Base-by-base conservation (phyloP, 30 jellyfish, hydroid and myxozoan species). In the Hydra vulgaris region DNA sequence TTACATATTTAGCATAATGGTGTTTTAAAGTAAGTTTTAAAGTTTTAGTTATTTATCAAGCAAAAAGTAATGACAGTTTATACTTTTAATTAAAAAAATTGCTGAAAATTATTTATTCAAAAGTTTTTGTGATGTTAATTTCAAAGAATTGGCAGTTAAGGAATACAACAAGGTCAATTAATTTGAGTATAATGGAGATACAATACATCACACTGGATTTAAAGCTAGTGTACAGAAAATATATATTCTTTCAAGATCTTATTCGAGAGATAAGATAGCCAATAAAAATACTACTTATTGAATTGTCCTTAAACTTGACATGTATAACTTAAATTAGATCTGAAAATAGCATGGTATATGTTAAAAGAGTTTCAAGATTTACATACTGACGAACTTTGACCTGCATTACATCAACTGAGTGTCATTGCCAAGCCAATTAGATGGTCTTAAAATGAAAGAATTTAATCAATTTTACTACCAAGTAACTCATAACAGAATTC, bases 241-340 rank as follows among this genome's bases (percentile, higher is more conserved):
- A n/a, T n/a, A n/a, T n/a, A n/a, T n/a, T n/a, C n/a, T n/a, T n/a
- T n/a, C n/a, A n/a, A n/a, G n/a, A n/a, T n/a, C n/a, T n/a, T n/a
- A n/a, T n/a, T n/a, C n/a, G n/a, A n/a, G n/a, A n/a, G n/a, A n/a
- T n/a, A n/a, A n/a, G n/a, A n/a, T n/a, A n/a, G n/a, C n/a, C n/a
- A n/a, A n/a, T n/a, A n/a, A n/a, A n/a, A n/a, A n/a, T n/a, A n/a
- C 71, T 17, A 15, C 17, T 56, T 56, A 56, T 56, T 17, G 71
- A n/a, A 56, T n/a, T 56, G 71, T 15, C 71, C 71, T n/a, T n/a
- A 56, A 15, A 56, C 71, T 56, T 56, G 71, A 56, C 71, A 56
- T 56, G 71, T 56, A 56, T 56, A 56, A 15, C 71, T 56, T 17
- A 56, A n/a, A 56, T 56, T 56, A 15, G 71, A 56, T 56, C n/a